A percentile compares a stretch with the other conserved stretches of the same genome.
Evolutionary conservation across 2,113 vertebrate genomes (phyloP).

Genomic region (Ondatra zibethicus): DNA sequence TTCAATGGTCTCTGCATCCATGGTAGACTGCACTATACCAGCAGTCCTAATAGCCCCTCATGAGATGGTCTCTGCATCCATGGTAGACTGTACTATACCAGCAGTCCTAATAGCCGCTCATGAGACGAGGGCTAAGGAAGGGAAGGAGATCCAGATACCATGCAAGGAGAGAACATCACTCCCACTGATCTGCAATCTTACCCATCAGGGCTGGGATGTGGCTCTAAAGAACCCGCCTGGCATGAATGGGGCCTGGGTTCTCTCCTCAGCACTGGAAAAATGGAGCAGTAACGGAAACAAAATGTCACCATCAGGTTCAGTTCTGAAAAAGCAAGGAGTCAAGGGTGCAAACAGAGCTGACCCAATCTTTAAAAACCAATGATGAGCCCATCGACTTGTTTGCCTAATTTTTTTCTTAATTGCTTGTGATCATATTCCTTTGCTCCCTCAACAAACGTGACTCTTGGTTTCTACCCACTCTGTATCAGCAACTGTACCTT

Average conservation of each 20-base stretch:
- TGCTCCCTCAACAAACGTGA: background rate
- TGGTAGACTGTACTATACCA: slow-evolving; percentile 58
- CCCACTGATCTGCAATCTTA: slow-evolving; percentile 38
- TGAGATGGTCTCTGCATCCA: slow-evolving; percentile 71
- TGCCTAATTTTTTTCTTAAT: background rate
- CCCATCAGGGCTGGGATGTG: background rate
- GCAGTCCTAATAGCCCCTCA: too few relatives aligned
- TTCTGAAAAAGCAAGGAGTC: background rate
- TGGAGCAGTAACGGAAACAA: background rate
- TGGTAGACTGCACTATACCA: too few relatives aligned
- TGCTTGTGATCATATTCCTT: background rate
- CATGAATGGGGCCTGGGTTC: background rate
- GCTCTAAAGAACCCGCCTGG: background rate
- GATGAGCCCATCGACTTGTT: background rate
- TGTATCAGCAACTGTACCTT: background rate
- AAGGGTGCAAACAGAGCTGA: background rate
- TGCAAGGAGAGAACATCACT: slow-evolving; percentile 37
- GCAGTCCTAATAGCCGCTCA: slow-evolving; percentile 11
- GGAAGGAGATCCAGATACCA: background rate
- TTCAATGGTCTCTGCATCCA: too few relatives aligned
- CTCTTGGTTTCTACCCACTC: background rate
- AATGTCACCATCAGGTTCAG: slow-evolving; percentile 37
- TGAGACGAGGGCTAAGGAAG: background rate
- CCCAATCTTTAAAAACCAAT: background rate
- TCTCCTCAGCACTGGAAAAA: too few relatives aligned